phyloP scores from a whole-genome alignment of 2,113 vertebrate species.

The Corythoichthys intestinalis region DNA sequence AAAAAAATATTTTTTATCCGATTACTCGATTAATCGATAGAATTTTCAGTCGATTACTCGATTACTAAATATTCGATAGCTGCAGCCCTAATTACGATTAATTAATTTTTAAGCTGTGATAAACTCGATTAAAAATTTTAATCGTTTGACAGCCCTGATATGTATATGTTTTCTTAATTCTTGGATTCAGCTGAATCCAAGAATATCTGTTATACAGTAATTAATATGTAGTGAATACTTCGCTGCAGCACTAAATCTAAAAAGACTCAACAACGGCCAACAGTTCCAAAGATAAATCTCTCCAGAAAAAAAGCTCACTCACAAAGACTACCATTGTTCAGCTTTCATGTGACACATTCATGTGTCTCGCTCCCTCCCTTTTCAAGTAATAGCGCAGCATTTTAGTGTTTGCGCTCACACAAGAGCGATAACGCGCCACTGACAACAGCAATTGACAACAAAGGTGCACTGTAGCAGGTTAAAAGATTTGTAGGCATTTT shows the following conservation, averaged over 20 bases:
- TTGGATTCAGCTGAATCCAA: not conserved
- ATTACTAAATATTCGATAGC: no score
- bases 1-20: no score
- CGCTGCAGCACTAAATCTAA: slow-evolving; percentile 6
- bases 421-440: not conserved
- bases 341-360: slow-evolving; percentile 37
- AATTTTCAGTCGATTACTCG: no score
- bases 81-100: no score
- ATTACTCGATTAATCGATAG: no score
- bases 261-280: slow-evolving; percentile 29
- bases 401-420: slow-evolving; percentile 41
- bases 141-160: no score
- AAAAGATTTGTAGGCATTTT: slow-evolving; percentile 3
- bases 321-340: slow-evolving; percentile 65
- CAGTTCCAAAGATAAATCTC: slow-evolving; percentile 44
- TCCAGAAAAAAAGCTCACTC: slow-evolving; percentile 11
- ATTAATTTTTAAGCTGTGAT: no score
- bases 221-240: slow-evolving; percentile 26
- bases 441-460: slow-evolving; percentile 37
- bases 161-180: no score
- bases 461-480: slow-evolving; percentile 61
- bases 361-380: slow-evolving; percentile 40
- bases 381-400: slow-evolving; percentile 44
- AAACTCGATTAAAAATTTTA: no score
- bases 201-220: not conserved